Evolutionary conservation across 1,140 invertebrate genomes (phyloP).

Genomic region (Probaryconus sp.): DNA sequence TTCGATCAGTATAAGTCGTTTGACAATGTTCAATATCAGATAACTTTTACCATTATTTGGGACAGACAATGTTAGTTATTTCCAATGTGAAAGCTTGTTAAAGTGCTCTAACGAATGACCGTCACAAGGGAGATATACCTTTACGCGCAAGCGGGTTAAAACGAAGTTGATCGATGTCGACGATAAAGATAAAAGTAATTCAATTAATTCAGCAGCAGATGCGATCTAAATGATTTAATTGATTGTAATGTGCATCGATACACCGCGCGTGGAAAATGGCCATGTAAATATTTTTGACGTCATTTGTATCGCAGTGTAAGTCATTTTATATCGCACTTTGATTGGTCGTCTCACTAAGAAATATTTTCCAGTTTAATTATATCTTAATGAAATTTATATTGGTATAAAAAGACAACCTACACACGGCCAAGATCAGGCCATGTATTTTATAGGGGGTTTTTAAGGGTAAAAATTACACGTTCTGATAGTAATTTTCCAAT

Average conservation of each 20-base stretch:
- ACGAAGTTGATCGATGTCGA: background rate
- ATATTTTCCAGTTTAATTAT: too few species aligned
- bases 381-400: too few species aligned
- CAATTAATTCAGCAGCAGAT: slow-evolving; percentile 11
- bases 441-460: too few species aligned
- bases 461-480: background rate
- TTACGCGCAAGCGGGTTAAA: too few species aligned
- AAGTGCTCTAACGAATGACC: background rate
- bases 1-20: background rate
- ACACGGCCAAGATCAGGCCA: slow-evolving; percentile 8
- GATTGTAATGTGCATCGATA: slow-evolving; percentile 15
- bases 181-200: slow-evolving; percentile 18
- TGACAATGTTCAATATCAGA: slow-evolving; percentile 5
- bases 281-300: too few species aligned
- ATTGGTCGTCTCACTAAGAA: too few species aligned
- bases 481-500: slow-evolving; percentile 2
- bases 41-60: slow-evolving; percentile 14
- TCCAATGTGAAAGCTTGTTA: slow-evolving; percentile 4
- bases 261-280: background rate
- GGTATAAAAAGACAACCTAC: too few species aligned
- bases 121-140: background rate
- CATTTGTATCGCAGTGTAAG: too few species aligned
- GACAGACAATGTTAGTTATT: background rate
- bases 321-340: too few species aligned
- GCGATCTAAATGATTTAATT: slow-evolving; percentile 11